These are phyloP conservation scores for Falco novaeseelandiae DNA, from an alignment of 2,797 vertebrate genomes.

Conservation along the genomic window DNA sequence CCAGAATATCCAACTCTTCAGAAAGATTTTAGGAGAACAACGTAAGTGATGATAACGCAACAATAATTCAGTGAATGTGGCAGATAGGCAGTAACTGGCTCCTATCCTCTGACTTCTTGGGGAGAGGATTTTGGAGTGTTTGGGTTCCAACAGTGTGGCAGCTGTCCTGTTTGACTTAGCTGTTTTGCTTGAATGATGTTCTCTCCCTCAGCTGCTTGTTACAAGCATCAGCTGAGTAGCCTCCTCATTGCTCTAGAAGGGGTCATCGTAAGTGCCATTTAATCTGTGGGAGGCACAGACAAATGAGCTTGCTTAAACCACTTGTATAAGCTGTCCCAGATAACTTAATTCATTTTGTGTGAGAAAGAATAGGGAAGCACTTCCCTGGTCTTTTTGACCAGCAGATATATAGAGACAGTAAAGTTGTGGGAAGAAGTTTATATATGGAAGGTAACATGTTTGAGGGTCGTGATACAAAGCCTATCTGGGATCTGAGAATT, in stretches of 20 bases:
- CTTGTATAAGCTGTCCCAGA: background rate
- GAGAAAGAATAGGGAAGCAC: background rate
- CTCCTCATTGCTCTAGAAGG: background rate
- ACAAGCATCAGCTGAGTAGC: background rate
- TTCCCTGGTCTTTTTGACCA: background rate
- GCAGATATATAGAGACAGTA: background rate
- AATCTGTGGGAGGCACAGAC: background rate
- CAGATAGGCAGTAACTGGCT: background rate
- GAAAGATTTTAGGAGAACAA: slow-evolving; percentile 97
- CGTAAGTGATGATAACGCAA: slow-evolving; percentile 81
- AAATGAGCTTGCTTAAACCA: background rate
- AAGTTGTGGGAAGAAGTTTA: background rate
- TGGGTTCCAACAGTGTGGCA: background rate
- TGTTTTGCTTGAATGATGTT: background rate
- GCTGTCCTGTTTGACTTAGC: background rate
- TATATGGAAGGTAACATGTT: fast-evolving
- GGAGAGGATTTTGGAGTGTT: background rate
- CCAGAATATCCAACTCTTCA: slow-evolving; percentile 97
- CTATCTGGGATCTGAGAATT: background rate
- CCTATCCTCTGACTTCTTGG: background rate
- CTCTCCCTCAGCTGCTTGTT: background rate
- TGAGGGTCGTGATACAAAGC: background rate
- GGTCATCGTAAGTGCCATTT: background rate
- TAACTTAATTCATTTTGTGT: background rate
- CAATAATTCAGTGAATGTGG: background rate